Evolutionary conservation across 2,113 vertebrate genomes (phyloP).

Genomic region (Vimba vimba): DNA sequence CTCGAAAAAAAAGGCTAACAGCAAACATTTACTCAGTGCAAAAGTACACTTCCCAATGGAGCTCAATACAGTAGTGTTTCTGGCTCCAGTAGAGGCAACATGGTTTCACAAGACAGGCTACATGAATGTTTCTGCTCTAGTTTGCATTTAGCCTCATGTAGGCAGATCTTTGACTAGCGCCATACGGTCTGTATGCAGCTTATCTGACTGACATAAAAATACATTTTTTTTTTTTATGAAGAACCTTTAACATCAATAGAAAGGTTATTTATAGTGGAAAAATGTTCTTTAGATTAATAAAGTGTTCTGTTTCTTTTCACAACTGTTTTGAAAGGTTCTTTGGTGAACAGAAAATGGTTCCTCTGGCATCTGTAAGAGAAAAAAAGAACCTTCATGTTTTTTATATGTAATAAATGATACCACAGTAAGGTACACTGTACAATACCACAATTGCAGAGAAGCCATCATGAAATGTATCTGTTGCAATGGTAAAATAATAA

Average conservation of each 20-base stretch:
- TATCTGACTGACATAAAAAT: neutral
- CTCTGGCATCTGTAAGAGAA: too few species aligned
- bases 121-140: constrained; percentile 2
- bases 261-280: too few species aligned
- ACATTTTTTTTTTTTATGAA: too few species aligned
- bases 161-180: neutral
- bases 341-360: too few species aligned
- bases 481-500: too few species aligned
- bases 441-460: neutral
- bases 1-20: neutral
- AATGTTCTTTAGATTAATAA: too few species aligned
- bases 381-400: too few species aligned
- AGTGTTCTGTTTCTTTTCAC: too few species aligned
- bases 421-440: neutral
- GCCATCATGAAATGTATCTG: too few species aligned
- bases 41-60: constrained; percentile 19
- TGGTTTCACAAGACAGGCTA: neutral
- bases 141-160: constrained; percentile 11
- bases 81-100: neutral
- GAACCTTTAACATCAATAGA: too few species aligned
- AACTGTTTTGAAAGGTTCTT: too few species aligned
- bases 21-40: constrained; percentile 23
- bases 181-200: neutral
- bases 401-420: neutral
- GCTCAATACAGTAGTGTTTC: neutral